Base-by-base conservation (phyloP, 1,140 invertebrate genomes). In the Saccostrea echinata region DNA sequence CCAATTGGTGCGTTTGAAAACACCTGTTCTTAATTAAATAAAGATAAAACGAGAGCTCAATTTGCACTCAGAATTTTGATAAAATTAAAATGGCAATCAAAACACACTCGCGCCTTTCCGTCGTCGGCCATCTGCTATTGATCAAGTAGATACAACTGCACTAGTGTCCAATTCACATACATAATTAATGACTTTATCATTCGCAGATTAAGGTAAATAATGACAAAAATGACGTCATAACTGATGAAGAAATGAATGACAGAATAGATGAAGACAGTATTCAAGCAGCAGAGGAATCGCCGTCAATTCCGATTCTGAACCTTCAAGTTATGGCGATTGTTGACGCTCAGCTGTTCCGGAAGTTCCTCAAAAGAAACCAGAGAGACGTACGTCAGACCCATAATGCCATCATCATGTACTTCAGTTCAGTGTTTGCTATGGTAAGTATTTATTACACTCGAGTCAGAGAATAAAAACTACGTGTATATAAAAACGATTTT, bases 351-450 rank as follows among this genome's bases (percentile, higher is more conserved):
- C 16, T 76, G 27, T 76, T 76, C 16, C 68, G 68, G 24, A 76
- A 76, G 13, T 76, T 76, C 68, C 68, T 76, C 68, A 76, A 16
- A 13, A 76, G 68, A 27, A 76, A 76, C 68, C 68, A 76, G 9
- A 13, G 30, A 30, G 68, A 76, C 30, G 27, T 76, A 12, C 24
- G 68, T 30, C 24, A 76, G 68, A 76, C 68, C 16, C 68, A 76
- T 27, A 76, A 76, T 18, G 68, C 68, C 27, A 76, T 76, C 8
- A 33, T 76, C 12, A 16, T 30, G 11, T 76, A 76, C 68, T 76
- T 76, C 68, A 76, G 68, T 27, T 30, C 27, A 27, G 30, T 76
- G 16, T 76, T 76, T 16, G 68, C 68, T 33, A 76, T 76, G 68
- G 68, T 76, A 16, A 30, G 30, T 35, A 30, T 13, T 30, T 16